These are phyloP conservation scores for Todiramphus saurophagus DNA, from an alignment of 2,113 vertebrate genomes.

Conservation along the genomic window DNA sequence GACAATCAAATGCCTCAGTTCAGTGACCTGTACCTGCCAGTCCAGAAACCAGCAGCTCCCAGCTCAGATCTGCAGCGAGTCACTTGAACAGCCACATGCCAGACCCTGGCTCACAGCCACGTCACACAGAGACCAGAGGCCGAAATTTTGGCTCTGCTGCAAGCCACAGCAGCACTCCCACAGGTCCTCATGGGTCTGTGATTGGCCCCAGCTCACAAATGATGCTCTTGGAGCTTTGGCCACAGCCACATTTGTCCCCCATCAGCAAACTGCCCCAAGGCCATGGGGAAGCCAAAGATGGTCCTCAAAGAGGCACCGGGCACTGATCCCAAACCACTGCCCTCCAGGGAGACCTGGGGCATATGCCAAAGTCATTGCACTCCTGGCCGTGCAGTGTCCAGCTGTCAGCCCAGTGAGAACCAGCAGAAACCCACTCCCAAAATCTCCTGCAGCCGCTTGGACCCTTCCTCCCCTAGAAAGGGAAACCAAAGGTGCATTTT, in stretches of 20 bases:
- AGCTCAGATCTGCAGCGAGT: not conserved
- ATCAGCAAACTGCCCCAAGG: accelerated
- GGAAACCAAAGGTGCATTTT: not conserved
- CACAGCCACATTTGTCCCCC: not conserved
- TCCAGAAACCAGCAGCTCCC: not conserved
- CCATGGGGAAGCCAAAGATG: not conserved
- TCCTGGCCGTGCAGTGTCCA: not conserved
- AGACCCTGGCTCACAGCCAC: not conserved
- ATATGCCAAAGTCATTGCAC: not conserved
- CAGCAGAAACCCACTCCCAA: not conserved
- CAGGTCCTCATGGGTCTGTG: accelerated
- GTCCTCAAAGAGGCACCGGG: not conserved
- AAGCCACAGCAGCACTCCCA: not conserved
- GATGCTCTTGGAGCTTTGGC: not conserved
- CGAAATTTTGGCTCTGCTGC: not conserved
- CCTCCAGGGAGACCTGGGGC: not conserved
- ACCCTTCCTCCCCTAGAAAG: not conserved
- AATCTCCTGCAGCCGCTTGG: not conserved
- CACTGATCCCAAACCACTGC: not conserved
- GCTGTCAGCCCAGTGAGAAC: accelerated
- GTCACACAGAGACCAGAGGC: not conserved
- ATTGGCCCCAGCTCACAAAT: not conserved
- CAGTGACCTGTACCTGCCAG: not conserved
- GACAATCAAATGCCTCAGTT: not conserved
- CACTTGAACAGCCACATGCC: not conserved